Evolutionary conservation across 2,888 invertebrate species (phyloP).

Genomic region (Thera britannica): DNA sequence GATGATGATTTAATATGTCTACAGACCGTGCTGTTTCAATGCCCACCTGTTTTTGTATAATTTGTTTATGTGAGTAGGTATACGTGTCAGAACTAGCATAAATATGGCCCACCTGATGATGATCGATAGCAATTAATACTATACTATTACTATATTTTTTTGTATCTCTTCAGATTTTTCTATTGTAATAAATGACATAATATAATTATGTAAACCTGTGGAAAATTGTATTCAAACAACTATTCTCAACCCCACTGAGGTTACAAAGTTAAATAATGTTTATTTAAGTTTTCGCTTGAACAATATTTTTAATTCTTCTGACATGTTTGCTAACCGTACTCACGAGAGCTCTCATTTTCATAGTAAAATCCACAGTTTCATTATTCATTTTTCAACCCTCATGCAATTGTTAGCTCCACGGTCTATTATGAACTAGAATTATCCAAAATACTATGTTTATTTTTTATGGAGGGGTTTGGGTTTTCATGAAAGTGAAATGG

Average conservation of each 20-base stretch:
- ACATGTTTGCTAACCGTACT: constrained; percentile 16
- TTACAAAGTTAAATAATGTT: not conserved
- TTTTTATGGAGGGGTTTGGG: not conserved
- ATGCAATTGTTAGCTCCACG: constrained; percentile 18
- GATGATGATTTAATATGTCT: no score
- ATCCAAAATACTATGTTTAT: constrained; percentile 3
- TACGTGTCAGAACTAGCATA: no score
- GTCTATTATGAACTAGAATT: constrained; percentile 13
- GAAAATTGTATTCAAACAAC: no score
- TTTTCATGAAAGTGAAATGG: not conserved
- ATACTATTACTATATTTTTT: no score
- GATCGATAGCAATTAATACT: no score
- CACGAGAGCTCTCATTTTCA: constrained; percentile 21
- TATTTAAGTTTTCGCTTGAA: not conserved
- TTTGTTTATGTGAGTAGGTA: no score
- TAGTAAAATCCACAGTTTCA: constrained; percentile 24
- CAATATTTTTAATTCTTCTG: not conserved
- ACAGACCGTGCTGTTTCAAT: no score
- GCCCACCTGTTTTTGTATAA: no score
- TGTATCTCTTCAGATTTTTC: no score
- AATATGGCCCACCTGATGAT: no score
- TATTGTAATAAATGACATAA: no score
- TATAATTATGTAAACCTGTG: no score
- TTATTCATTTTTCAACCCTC: constrained; percentile 27
- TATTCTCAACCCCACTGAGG: not conserved